Conservation (phyloP, 2,113 vertebrate species). For the Sporophila hypoxantha region DNA sequence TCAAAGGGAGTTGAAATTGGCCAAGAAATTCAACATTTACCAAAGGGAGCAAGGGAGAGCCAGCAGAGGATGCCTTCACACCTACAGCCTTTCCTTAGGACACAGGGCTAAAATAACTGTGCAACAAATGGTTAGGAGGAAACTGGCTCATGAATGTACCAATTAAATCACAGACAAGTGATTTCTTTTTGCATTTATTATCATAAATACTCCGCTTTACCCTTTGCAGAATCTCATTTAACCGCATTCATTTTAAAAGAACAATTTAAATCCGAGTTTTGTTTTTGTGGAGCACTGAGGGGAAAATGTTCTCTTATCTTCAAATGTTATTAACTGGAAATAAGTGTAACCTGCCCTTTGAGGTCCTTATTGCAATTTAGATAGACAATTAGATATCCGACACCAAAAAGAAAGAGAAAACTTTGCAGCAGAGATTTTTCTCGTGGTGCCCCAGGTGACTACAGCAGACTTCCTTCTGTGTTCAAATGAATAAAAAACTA, state of each 20-base stretch:
- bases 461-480: slow-evolving; percentile 16
- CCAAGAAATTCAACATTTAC: not conserved
- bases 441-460: slow-evolving; percentile 9
- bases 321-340: slow-evolving; percentile 38
- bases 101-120: not conserved
- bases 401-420: slow-evolving; percentile 17
- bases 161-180: slow-evolving; percentile 2
- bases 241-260: not conserved
- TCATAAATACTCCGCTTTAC: not conserved
- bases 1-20: not conserved
- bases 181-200: slow-evolving; percentile 34
- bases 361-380: slow-evolving; percentile 55
- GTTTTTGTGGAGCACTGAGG: not conserved
- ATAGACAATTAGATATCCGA: slow-evolving; percentile 45
- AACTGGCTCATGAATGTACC: not conserved
- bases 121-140: not conserved
- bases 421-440: slow-evolving; percentile 24
- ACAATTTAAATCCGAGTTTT: not conserved
- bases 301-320: slow-evolving; percentile 10
- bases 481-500: slow-evolving; percentile 49
- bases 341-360: slow-evolving; percentile 9
- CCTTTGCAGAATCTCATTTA: slow-evolving; percentile 15
- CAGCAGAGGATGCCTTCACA: not conserved
- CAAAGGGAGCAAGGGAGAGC: not conserved
- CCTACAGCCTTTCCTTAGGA: not conserved